Percentiles rank a stretch among this genome's conserved stretches.
These are phyloP conservation scores for Nomada ferruginata DNA, from an alignment of 2,888 invertebrate species.

Conservation along the genomic window DNA sequence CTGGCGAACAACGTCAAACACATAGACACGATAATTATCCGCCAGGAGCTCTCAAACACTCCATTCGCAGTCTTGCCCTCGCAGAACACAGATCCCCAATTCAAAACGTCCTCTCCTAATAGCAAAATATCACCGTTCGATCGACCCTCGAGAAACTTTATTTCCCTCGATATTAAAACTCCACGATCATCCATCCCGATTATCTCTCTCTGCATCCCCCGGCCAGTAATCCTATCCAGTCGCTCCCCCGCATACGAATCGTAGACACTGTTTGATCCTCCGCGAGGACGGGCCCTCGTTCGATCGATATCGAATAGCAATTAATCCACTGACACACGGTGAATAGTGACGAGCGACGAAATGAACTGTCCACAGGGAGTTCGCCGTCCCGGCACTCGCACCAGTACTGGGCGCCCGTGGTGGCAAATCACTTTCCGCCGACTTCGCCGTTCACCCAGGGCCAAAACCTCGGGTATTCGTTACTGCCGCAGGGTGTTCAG, in stretches of 20 bases:
- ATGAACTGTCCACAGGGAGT: slow-evolving; percentile 81
- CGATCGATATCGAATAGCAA: slow-evolving; percentile 50
- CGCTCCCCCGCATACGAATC: not conserved
- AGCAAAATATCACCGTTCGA: not conserved
- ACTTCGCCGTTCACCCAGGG: slow-evolving; percentile 87
- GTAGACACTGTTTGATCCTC: not conserved
- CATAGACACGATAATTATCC: too few species aligned
- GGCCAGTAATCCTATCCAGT: not conserved
- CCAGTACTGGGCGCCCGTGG: slow-evolving; percentile 89
- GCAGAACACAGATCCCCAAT: not conserved
- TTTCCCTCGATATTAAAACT: not conserved
- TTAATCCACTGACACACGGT: slow-evolving; percentile 25
- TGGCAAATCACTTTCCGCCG: slow-evolving; percentile 90
- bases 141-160: not conserved
- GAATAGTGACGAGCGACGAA: slow-evolving; percentile 32
- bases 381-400: slow-evolving; percentile 85
- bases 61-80: not conserved
- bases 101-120: slow-evolving; percentile 3
- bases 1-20: too few species aligned
- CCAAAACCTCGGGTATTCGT: slow-evolving; percentile 78
- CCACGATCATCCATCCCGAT: slow-evolving; percentile 2
- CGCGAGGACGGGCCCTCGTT: not conserved
- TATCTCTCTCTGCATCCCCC: not conserved
- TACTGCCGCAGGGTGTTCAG: slow-evolving; percentile 79
- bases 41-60: too few species aligned